Evolutionary conservation across 1,140 invertebrate genomes (phyloP).

Genomic region (Druon quercuslanigerum): DNA sequence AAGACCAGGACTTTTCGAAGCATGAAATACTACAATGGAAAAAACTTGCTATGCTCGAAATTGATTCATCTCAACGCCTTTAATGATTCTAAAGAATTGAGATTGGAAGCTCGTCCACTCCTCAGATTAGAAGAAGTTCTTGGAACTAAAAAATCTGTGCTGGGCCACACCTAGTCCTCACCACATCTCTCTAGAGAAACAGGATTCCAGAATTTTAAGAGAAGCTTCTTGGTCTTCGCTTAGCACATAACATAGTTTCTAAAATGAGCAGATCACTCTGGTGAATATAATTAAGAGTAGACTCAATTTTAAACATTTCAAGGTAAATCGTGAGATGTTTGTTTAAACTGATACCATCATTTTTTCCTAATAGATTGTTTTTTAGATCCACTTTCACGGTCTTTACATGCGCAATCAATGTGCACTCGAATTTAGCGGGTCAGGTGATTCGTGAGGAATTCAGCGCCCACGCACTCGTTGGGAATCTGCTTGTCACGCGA

Average conservation of each 20-base stretch:
- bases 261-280: no score
- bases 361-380: constrained; percentile 1
- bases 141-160: constrained; percentile 23
- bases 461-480: constrained; percentile 40
- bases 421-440: constrained; percentile 28
- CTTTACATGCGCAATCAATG: constrained; percentile 20
- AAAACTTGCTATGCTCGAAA: background rate
- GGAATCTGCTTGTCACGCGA: constrained; percentile 47
- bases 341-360: no score
- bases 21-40: background rate
- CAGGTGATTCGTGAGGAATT: constrained; percentile 46
- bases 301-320: no score
- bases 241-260: background rate
- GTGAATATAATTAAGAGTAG: no score
- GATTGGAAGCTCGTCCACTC: background rate
- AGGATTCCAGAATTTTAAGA: constrained; percentile 30
- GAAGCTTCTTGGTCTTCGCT: constrained; percentile 12
- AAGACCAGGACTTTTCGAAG: no score
- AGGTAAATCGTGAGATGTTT: no score
- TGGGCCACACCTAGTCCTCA: constrained; percentile 27
- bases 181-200: constrained; percentile 8
- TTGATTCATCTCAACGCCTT: background rate
- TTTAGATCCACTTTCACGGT: constrained; percentile 19
- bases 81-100: constrained; percentile 13
- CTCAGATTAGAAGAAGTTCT: constrained; percentile 20